Evolutionary conservation across 2,797 vertebrate genomes (phyloP).

Genomic region (Melanotaenia pygmaea): DNA sequence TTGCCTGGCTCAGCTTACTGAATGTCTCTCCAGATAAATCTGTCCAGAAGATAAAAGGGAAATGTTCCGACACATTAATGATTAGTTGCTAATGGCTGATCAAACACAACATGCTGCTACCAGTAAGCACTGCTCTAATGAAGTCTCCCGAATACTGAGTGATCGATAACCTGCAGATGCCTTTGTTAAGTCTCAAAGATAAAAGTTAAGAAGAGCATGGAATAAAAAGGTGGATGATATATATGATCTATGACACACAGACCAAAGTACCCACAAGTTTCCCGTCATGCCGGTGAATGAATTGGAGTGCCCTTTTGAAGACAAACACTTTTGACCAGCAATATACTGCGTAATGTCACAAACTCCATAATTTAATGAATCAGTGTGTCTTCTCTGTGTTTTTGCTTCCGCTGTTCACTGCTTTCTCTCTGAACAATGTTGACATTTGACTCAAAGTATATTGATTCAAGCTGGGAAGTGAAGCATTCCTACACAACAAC

Average conservation of each 20-base stretch:
- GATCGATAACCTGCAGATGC: slow-evolving; percentile 52
- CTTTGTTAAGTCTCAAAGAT: slow-evolving; percentile 26
- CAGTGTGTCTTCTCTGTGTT: slow-evolving; percentile 61
- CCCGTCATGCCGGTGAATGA: slow-evolving; percentile 48
- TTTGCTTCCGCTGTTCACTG: slow-evolving; percentile 53
- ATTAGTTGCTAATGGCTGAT: slow-evolving; percentile 70
- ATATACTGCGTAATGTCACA: slow-evolving; percentile 74
- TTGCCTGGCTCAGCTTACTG: slow-evolving; percentile 32
- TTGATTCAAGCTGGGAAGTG: slow-evolving; percentile 64
- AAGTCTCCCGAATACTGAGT: slow-evolving; percentile 49
- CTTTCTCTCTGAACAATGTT: slow-evolving; percentile 66
- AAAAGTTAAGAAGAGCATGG: slow-evolving; percentile 3
- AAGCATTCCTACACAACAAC: slow-evolving; percentile 36
- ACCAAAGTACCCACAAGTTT: slow-evolving; percentile 41
- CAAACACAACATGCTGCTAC: slow-evolving; percentile 61
- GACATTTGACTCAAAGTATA: slow-evolving; percentile 77
- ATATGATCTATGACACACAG: slow-evolving; percentile 27
- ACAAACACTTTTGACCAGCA: slow-evolving; percentile 68
- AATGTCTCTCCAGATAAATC: slow-evolving; percentile 49
- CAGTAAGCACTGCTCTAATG: slow-evolving; percentile 55
- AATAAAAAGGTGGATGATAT: slow-evolving; percentile 6
- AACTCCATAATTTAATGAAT: slow-evolving; percentile 73
- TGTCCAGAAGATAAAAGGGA: slow-evolving; percentile 58
- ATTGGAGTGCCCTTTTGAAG: slow-evolving; percentile 75
- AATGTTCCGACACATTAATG: slow-evolving; percentile 68